Base-by-base conservation (phyloP, 2,797 vertebrate species). In the Molossus molossus region DNA sequence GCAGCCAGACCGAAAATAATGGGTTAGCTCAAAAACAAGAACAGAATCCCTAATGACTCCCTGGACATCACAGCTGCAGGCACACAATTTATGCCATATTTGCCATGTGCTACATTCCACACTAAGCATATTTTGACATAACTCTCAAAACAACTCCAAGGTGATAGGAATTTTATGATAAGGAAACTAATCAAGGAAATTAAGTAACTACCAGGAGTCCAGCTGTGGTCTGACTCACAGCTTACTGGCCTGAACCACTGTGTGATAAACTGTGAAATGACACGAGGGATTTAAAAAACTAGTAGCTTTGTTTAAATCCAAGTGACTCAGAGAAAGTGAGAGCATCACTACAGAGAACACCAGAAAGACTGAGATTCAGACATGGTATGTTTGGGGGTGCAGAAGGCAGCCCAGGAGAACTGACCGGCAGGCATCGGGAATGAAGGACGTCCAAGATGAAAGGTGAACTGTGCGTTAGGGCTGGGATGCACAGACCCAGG, bases 141-240 rank as follows among this genome's bases (percentile, higher is more conserved):
- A 69, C 70, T 62, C 25, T 84, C 48, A 60, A 80, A 91, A 89
- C 33, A 62, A 70, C 25, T 70, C 62, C 45, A 77, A 81, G 27
- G 45, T 64, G 37, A 64, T 3, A 27, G 27, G 37, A 81, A 53
- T 88, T 92, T 58, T 53, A 58, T 12, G 21, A 45, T 67, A 48
- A 69, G 5, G 17, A 45, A 92, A 65, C 23, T n/a, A 93, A 70
- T 81, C 65, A 79, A 95, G 45, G 40, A 83, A 69, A 62, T 82
- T 50, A 89, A 48, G 37, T 40, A 45, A 91, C 15, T 75, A 13
- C 37, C 58, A 69, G 23, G 72, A 76, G 15, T 33, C 79, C 14
- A 23, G 82, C 8, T 15, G 8, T 33, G 53, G 45, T 62, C 48
- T 29, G 77, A 89, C 33, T 92, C 73, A 27, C 25, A 67, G 72